Percentiles rank a stretch among this genome's conserved stretches.
Conservation (phyloP, 2,888 invertebrate species). For the Dermolepida albohirtum region DNA sequence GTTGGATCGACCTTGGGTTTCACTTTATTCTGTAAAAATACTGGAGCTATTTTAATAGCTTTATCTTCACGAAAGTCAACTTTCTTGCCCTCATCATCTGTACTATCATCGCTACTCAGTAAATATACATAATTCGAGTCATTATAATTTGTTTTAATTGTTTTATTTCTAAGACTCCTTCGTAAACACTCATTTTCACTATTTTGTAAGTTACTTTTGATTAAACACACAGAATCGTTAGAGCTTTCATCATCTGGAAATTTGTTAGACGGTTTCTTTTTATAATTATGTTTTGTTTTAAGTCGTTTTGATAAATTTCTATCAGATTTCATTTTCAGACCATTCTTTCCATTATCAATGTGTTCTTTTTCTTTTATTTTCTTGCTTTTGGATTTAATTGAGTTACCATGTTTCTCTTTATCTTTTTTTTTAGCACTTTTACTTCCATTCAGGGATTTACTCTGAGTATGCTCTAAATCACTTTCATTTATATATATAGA, state of each 20-base stretch:
- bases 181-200: background rate
- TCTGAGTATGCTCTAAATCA: too few relatives aligned
- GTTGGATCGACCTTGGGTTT: slow-evolving; percentile 72
- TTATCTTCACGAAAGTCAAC: slow-evolving; percentile 47
- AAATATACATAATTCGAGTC: background rate
- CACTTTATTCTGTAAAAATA: slow-evolving; percentile 69
- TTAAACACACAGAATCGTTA: slow-evolving; percentile 14
- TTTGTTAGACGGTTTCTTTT: background rate
- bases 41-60: slow-evolving; percentile 75
- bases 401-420: too few relatives aligned
- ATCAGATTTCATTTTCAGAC: too few relatives aligned
- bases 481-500: too few relatives aligned
- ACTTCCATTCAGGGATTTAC: too few relatives aligned
- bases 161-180: slow-evolving; percentile 8
- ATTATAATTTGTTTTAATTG: background rate
- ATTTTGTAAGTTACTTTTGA: slow-evolving; percentile 1
- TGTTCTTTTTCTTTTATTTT: too few relatives aligned
- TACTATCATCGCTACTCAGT: slow-evolving; percentile 18
- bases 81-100: slow-evolving; percentile 21
- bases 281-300: background rate
- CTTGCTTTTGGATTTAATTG: too few relatives aligned
- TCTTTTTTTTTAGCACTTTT: too few relatives aligned
- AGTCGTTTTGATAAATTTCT: too few relatives aligned
- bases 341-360: too few relatives aligned
- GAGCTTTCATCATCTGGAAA: background rate